These are phyloP conservation scores for Cepaea nemoralis DNA, from an alignment of 1,140 invertebrate genomes.

Conservation along the genomic window DNA sequence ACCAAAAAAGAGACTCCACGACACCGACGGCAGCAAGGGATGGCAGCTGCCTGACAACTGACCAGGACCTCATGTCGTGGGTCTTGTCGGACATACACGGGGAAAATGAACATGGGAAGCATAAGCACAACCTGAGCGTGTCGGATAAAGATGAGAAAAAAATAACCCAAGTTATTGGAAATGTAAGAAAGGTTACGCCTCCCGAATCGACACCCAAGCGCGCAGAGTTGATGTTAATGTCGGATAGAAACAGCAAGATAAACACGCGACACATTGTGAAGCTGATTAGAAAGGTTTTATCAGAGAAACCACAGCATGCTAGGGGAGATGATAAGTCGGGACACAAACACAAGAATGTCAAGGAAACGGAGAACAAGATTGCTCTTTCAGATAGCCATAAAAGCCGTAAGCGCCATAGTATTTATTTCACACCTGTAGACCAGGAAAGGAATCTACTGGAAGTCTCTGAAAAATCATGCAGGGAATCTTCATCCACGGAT, in stretches of 20 bases:
- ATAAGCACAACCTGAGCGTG: neutral
- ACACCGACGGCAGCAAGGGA: neutral
- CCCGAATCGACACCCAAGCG: neutral
- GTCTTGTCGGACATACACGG: neutral
- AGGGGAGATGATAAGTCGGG: no score
- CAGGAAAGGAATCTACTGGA: no score
- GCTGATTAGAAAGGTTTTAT: neutral
- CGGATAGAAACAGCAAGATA: neutral
- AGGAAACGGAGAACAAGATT: no score
- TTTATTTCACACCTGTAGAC: no score
- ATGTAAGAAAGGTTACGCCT: neutral
- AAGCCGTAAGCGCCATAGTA: no score
- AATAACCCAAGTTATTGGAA: neutral
- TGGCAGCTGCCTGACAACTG: neutral
- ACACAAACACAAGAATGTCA: no score
- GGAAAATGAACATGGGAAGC: neutral
- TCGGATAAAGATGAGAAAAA: neutral
- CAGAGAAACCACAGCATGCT: neutral
- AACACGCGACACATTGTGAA: neutral
- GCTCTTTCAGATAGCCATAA: no score
- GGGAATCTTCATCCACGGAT: no score
- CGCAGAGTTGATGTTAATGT: neutral
- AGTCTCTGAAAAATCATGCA: no score
- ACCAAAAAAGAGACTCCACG: neutral
- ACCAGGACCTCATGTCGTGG: neutral